Percentiles rank a stretch among this genome's conserved stretches.
phyloP scores from a whole-genome alignment of 2,797 vertebrate genomes.

The Rhinatrema bivittatum region DNA sequence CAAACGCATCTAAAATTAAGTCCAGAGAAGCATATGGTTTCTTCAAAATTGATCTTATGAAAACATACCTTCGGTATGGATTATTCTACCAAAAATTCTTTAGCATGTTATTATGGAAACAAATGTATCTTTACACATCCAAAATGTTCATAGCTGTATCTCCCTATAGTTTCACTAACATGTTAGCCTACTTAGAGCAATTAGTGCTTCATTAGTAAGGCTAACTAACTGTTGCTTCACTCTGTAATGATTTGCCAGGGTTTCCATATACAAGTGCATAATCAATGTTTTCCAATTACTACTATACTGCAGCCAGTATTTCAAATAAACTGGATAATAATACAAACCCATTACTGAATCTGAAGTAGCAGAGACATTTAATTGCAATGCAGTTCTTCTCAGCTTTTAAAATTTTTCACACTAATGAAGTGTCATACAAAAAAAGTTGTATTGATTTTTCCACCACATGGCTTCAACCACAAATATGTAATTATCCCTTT shows the following conservation, averaged over 20 bases:
- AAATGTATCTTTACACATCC: conserved; percentile 32
- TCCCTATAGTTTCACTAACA: conserved; percentile 96
- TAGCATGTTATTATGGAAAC: conserved; percentile 34
- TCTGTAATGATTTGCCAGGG: conserved; percentile 99
- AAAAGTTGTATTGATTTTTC: conserved; percentile 99
- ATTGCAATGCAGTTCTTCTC: conserved; percentile 97
- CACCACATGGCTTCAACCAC: conserved; percentile 98
- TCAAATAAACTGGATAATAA: conserved; percentile 99
- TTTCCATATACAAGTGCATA: conserved; percentile 99
- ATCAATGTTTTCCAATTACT: conserved; percentile 99
- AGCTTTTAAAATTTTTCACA: conserved; percentile 98
- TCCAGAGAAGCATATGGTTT: conserved; percentile 14
- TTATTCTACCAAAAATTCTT: conserved; percentile 23
- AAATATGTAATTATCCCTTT: conserved; percentile 99
- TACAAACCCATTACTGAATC: conserved; percentile 97
- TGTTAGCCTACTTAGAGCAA: conserved; percentile 99
- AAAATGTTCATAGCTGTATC: conserved; percentile 69
- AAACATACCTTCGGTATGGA: conserved; percentile 14
- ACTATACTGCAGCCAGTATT: conserved; percentile 98
- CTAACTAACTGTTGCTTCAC: conserved; percentile 99
- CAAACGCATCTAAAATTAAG: conserved; percentile 15
- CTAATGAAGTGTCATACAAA: conserved; percentile 99
- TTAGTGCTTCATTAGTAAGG: conserved; percentile 99
- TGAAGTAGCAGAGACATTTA: conserved; percentile 97
- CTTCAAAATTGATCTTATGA: conserved; percentile 20